A percentile compares a stretch with the other conserved stretches of the same genome.
Conservation (phyloP, 1,140 invertebrate species). For the Ostrea edulis region DNA sequence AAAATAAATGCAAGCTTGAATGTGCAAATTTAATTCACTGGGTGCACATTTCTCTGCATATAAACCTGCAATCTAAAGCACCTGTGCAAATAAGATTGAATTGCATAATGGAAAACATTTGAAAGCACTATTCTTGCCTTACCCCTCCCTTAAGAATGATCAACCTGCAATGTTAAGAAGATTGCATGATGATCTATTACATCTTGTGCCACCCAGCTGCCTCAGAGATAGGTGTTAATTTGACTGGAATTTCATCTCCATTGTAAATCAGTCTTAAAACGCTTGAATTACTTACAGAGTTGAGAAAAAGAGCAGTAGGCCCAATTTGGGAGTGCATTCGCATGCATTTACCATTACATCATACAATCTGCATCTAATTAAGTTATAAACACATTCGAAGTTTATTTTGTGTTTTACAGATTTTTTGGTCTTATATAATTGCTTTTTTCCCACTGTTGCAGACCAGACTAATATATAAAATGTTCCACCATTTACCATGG, state of each 20-base stretch:
- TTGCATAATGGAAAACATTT: conserved; percentile 19
- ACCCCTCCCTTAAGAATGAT: conserved; percentile 1
- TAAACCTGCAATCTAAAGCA: conserved; percentile 34
- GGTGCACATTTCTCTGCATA: conserved; percentile 13
- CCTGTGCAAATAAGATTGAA: conserved; percentile 34
- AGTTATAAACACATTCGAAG: background rate
- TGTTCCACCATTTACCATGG: too few species aligned
- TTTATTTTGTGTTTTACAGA: background rate
- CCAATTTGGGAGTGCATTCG: background rate
- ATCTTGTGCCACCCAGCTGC: background rate
- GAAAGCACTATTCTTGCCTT: background rate
- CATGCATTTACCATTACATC: background rate
- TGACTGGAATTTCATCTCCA: conserved; percentile 12
- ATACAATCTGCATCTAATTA: conserved; percentile 8
- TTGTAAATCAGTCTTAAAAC: conserved; percentile 3
- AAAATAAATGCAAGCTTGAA: conserved; percentile 3
- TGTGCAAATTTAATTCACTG: conserved; percentile 20
- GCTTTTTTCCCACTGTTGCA: background rate
- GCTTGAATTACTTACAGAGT: background rate
- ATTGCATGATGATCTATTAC: conserved; percentile 15
- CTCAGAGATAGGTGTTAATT: conserved; percentile 18
- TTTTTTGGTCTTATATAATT: background rate
- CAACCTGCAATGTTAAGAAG: background rate
- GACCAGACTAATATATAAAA: background rate
- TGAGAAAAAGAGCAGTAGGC: background rate